Evolutionary conservation across 2,888 invertebrate species (phyloP), one percentile per base, ranked within the genome.

Genomic region (Eudasyphora cyanicolor): DNA sequence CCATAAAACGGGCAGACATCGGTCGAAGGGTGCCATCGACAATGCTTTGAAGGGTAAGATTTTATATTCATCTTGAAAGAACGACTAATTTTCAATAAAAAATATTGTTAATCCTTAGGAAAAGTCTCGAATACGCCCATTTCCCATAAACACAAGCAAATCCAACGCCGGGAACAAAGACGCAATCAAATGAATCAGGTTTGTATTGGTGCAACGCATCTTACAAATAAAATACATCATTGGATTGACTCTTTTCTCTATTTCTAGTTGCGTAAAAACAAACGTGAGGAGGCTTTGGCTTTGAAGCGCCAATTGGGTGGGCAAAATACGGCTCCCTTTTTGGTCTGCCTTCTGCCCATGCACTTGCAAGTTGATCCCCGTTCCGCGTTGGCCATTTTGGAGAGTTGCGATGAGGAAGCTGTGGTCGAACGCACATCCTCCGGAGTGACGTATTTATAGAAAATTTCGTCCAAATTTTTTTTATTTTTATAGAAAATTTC

Each of bases 1-100:
- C 57, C 99, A 99, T 90, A 99, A 99, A 93, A 96, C 96, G 85
- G 97, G 97, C 4, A 94, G 96, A 85, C 98, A 99, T 93, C 95
- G 97, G 35, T 98, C 97, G 21, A 99, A 99, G 93, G 96, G 98
- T 10, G 95, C 96, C 24, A 94, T 98, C 84, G 95, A 95, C 75
- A 94, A 94, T 82, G 94, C 95, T 8, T 93, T 94, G 4, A 97
- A 97, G 95, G 98, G 98, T 97, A 93, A 92, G 90, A 64, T 42
- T 32, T 21, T 29, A 17, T 35, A 69, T 45, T 79, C 60, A 81
- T 85, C 12, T 57, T 27, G 2, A n/a, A 32, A 1, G 0, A 29
- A n/a, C 2, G 2, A 51, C 35, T 29, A n/a, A 21, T 24, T 17
- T 42, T n/a, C n/a, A 27, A 45, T 29, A 0, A 42, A 60, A 27